Base-by-base conservation (phyloP, 2,113 vertebrate genomes). In the Accipiter virgatus region DNA sequence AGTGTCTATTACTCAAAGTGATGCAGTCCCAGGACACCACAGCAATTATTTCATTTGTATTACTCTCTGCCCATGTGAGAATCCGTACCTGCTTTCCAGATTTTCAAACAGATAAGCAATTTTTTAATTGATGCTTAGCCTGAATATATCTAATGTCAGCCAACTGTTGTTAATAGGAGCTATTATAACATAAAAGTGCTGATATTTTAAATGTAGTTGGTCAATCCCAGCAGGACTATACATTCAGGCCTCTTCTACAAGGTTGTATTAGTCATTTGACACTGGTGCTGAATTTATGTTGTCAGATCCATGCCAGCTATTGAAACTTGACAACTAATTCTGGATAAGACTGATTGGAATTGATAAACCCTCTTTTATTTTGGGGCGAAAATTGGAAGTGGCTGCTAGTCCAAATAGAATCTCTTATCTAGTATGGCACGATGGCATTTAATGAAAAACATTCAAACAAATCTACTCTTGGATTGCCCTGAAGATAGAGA, bases 251-350 rank as follows among this genome's bases (percentile, higher is more conserved):
- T 81, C 67, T 94, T 95, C 91, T 90, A 36, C 79, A 89, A 95
- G 90, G 91, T 93, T 96, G 92, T 81, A 93, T 98, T 97, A 97
- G 94, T 95, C 97, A 97, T 97, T 97, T 97, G 88, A 88, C 92
- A 92, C 81, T 34, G 40, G 88, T 87, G 86, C 91, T 81, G 94
- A 95, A 97, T 98, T 98, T 97, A 95, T 97, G 92, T 97, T 96
- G 97, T 98, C 97, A 98, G 97, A 97, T 97, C 97, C 97, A 96
- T 98, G 97, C 98, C 95, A 97, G 95, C 97, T 95, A 97, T 97
- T 97, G 97, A 98, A 97, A 98, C 97, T 97, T 98, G 98, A 98
- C 98, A 98, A 98, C 98, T 98, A 98, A 98, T 98, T 98, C 96
- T 98, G 98, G 97, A 96, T 98, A 97, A 98, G 97, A 97, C 97